Conservation (phyloP, 2,888 invertebrate species). For the Ceriagrion tenellum region DNA sequence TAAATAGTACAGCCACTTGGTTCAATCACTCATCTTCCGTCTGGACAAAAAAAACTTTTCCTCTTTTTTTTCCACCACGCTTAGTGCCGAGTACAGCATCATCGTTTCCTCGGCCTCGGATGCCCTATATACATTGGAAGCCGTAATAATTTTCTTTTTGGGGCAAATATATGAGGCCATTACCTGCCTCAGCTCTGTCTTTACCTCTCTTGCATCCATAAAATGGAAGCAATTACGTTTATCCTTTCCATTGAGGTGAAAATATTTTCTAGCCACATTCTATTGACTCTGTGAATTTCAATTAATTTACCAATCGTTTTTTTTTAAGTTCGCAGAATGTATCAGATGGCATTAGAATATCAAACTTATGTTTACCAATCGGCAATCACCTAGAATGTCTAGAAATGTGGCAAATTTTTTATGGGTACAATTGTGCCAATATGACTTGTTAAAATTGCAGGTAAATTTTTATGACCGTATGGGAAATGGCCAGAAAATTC, state of each 20-base stretch:
- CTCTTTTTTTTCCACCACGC: background rate
- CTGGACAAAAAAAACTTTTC: background rate
- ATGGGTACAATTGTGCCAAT: no score
- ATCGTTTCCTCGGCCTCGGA: background rate
- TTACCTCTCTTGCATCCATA: background rate
- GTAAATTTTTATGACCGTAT: no score
- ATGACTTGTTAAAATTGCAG: no score
- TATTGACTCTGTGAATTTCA: no score
- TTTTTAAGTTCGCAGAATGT: no score
- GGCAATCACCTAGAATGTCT: no score
- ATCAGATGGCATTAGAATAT: no score
- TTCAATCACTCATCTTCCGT: background rate
- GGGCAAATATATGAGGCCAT: background rate
- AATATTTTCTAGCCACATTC: background rate
- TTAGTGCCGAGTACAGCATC: background rate
- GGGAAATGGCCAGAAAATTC: no score
- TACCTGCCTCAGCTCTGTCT: background rate
- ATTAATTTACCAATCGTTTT: no score
- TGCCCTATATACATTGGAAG: background rate
- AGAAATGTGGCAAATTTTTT: no score
- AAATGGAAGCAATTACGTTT: no score
- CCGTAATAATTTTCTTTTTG: background rate
- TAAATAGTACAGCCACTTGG: background rate
- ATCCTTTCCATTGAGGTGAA: background rate
- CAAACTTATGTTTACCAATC: no score